Conservation (phyloP, 2,888 invertebrate genomes). For the Tanaodytes sp. region DNA sequence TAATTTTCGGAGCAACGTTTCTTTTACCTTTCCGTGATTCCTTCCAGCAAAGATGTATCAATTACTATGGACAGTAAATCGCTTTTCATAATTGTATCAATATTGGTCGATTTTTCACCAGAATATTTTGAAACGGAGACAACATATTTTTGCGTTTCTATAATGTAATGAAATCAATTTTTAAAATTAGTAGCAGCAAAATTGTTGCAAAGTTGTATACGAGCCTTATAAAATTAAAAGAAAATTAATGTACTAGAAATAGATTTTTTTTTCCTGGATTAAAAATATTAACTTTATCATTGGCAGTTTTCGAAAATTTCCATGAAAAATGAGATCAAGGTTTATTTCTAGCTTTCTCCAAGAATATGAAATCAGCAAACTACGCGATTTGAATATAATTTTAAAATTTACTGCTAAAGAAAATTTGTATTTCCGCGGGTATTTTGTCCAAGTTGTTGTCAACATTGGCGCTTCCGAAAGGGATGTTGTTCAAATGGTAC, state of each 20-base stretch:
- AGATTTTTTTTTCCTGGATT: no score
- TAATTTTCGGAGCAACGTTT: no score
- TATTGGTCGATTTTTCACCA: conserved; percentile 77
- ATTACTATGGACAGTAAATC: conserved; percentile 77
- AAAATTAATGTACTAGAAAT: no score
- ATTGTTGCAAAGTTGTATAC: no score
- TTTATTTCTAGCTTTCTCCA: no score
- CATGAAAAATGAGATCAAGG: no score
- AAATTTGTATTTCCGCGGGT: conserved; percentile 76
- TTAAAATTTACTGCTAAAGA: conserved; percentile 78
- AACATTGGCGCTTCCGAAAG: conserved; percentile 80
- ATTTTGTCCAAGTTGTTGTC: conserved; percentile 77
- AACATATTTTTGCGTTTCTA: conserved; percentile 70
- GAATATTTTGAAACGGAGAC: conserved; percentile 80
- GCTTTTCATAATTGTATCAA: conserved; percentile 75
- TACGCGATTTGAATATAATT: no score
- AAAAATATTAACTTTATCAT: no score
- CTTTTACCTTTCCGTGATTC: conserved; percentile 66
- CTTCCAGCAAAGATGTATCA: conserved; percentile 75
- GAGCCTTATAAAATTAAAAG: no score
- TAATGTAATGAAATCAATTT: not conserved
- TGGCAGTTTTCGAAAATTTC: no score
- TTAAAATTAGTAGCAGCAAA: no score
- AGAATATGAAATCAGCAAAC: no score
- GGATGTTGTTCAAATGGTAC: conserved; percentile 80